Base-by-base conservation (phyloP, 35 echinoderm and acorn worm species). In the Apostichopus californicus region DNA sequence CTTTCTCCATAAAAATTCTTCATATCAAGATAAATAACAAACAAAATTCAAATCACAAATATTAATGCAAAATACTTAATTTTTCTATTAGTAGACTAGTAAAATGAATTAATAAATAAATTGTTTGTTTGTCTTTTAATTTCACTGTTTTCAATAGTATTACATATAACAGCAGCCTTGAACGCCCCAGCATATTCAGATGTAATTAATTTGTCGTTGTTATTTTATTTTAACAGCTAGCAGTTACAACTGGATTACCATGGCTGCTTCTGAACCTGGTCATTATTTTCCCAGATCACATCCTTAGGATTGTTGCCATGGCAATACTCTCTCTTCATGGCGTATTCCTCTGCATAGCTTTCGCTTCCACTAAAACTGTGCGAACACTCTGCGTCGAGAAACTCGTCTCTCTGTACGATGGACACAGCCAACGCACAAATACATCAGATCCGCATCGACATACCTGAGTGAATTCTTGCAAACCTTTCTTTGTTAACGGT, bases 361-460 rank as follows among this genome's bases (percentile, higher is more conserved):
- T 89, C 34, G 63, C 64, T 20, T 66, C 86, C 4, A 89, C 86
- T 54, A 89, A 73, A 57, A 89, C 57, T 9, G 86, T 89, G 6
- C 63, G 86, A 1, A 28, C 2, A 10, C 23, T 89, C 20, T 66
- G 57, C 60, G 13, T 34, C 0, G 56, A 85, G 9, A 85, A 85
- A 8, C 15, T 85, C 13, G 1, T 6, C 17, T 75, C 71, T 75
- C 1, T 75, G 21, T 75, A 75, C 17, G n/a, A 6, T 0, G 21
- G 71, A 1, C 17, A 18, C n/a, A n/a, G 21, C 5, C 71, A 13
- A 75, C 14, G 71, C 5, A n/a, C 71, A 75, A 22, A 6, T 22
- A 20, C 71, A 75, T 75, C 71, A 18, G 58, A 61, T 46, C 34
- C 34, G 3, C 34, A 46, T 46, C 34, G 34, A 46, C 34, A 46